A percentile compares a stretch with the other conserved stretches of the same genome.
Evolutionary conservation across 2,113 vertebrate species (phyloP).

Genomic region (Dendrocopos noguchii): DNA sequence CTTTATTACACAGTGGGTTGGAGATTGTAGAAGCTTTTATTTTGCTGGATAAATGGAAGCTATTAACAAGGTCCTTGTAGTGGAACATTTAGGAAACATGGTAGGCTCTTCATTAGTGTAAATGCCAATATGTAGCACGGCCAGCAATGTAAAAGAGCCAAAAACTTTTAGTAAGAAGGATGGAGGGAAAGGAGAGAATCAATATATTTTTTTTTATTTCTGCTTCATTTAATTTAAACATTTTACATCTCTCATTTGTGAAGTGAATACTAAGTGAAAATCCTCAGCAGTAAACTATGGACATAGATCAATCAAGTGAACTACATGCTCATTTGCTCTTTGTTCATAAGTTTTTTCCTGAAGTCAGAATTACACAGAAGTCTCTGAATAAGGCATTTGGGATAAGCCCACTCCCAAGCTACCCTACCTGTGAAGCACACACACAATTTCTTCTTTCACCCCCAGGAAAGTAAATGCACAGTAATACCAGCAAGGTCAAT

Average conservation of each 20-base stretch:
- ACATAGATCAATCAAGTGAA: neutral
- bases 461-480: neutral
- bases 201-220: neutral
- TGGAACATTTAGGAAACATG: conserved; percentile 48
- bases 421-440: neutral
- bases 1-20: neutral
- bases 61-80: conserved; percentile 34
- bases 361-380: neutral
- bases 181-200: conserved; percentile 12
- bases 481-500: neutral
- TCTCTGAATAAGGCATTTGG: neutral
- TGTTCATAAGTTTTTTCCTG: neutral
- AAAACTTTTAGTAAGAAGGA: conserved; percentile 55
- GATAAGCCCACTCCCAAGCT: neutral
- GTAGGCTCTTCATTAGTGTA: conserved; percentile 46
- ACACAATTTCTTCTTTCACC: neutral
- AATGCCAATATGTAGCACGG: conserved; percentile 49
- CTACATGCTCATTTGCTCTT: neutral
- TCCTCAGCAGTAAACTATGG: neutral
- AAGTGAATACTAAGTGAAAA: conserved; percentile 44
- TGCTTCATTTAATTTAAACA: conserved; percentile 49
- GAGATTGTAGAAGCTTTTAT: neutral
- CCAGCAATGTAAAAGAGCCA: conserved; percentile 13
- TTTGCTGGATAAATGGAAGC: conserved; percentile 35
- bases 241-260: conserved; percentile 29